Percentiles rank a stretch among this genome's conserved stretches.
Conservation (phyloP, 2,113 vertebrate genomes). For the Zonotrichia leucophrys region DNA sequence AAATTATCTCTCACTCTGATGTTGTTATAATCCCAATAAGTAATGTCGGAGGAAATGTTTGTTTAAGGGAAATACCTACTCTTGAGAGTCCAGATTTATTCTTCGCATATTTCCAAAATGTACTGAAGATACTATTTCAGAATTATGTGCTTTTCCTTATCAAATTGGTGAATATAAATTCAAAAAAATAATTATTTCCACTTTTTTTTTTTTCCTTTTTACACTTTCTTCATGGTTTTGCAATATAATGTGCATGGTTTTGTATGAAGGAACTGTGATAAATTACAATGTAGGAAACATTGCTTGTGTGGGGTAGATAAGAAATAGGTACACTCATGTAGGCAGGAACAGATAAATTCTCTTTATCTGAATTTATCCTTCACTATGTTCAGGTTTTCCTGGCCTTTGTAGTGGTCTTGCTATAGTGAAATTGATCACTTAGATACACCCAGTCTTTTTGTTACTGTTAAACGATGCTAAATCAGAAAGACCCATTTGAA, state of each 20-base stretch:
- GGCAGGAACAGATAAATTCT: background rate
- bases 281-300: background rate
- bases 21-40: background rate
- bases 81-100: background rate
- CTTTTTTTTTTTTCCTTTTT: background rate
- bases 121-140: background rate
- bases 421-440: background rate
- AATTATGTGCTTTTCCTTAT: background rate
- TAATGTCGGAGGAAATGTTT: background rate
- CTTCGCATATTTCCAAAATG: background rate
- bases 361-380: background rate
- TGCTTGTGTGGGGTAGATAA: background rate
- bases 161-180: background rate
- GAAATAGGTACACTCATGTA: background rate
- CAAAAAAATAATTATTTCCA: background rate
- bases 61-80: background rate
- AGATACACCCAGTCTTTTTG: background rate
- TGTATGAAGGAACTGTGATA: background rate
- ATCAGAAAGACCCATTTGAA: slow-evolving; percentile 21
- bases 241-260: background rate
- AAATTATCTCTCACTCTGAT: background rate
- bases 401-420: background rate
- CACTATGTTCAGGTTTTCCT: background rate
- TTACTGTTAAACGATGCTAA: slow-evolving; percentile 27
- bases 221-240: background rate